Evolutionary conservation across 2,888 invertebrate genomes (phyloP), one percentile per base, ranked within the genome.

Genomic region (Hanleya hanleyi): DNA sequence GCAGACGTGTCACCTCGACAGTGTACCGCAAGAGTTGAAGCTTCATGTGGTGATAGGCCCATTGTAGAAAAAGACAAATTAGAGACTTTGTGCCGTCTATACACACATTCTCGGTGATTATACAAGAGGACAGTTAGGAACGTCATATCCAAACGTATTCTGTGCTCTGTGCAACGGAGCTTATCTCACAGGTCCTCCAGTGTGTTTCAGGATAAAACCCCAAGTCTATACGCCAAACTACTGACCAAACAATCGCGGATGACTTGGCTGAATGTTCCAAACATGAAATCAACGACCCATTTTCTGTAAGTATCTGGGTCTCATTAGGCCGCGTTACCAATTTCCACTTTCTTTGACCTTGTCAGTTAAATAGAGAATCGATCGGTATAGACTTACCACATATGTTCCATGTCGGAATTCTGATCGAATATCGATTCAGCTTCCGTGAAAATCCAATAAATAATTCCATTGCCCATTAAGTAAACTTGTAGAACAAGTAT

Each of bases 121-220:
- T 47, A 33, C 61, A 15, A 32, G 18, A 5, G 41, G 62, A 0
- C 18, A 33, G 12, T 41, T 36, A 26, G 26, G 64, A 0, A 38
- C 4, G 0, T 68, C 67, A 35, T 79, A 69, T 50, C 73, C 70
- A 61, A 79, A 79, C 50, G 65, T 76, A 29, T 77, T 74, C 64
- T 79, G 79, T 68, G 70, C 50, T 47, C 0, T 72, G 2, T 79
- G 79, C 57, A 77, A 77, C 50, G 41, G 70, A 4, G 38, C 49
- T n/a, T 12, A n/a, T 29, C 22, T 66, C n/a, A 22, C 18, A 1
- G 29, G 12, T 29, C 12, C 22, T 9, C 4, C 15, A 29, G 12
- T 29, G 22, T 22, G 57, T 22, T 57, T 4, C 29, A 4, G 26
- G 4, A 7, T 57, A 4, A 57, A 57, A 7, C 9, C 32, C 57